A percentile compares a stretch with the other conserved stretches of the same genome.
These are phyloP conservation scores for Calephelis nemesis DNA, from an alignment of 1,140 invertebrate genomes.

Conservation along the genomic window DNA sequence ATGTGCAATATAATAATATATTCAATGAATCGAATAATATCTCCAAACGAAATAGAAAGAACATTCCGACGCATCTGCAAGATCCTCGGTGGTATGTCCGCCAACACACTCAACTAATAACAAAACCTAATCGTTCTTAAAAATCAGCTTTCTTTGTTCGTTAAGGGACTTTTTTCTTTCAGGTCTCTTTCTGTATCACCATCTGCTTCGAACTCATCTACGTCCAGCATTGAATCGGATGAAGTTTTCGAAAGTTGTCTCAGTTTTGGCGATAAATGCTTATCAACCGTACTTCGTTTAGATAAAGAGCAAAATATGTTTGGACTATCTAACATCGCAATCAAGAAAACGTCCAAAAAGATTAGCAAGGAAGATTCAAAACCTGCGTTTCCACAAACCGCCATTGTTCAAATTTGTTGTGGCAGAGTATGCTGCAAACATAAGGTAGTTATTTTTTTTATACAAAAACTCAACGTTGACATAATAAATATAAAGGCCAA, in stretches of 20 bases:
- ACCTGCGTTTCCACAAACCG: constrained; percentile 58
- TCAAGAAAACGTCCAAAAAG: constrained; percentile 43
- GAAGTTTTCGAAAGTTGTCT: constrained; percentile 27
- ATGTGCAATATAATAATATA: too few species aligned
- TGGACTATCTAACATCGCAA: constrained; percentile 60
- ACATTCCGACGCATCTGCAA: too few species aligned
- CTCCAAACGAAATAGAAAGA: too few species aligned
- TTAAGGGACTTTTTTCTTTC: constrained; percentile 30
- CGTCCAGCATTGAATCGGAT: constrained; percentile 44
- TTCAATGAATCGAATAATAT: too few species aligned
- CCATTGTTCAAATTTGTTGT: constrained; percentile 60
- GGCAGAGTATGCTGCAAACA: constrained; percentile 48
- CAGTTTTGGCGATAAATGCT: constrained; percentile 51
- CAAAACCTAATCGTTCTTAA: neutral
- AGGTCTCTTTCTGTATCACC: constrained; percentile 53
- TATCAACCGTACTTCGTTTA: constrained; percentile 60
- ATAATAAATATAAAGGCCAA: too few species aligned
- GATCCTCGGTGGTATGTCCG: too few species aligned
- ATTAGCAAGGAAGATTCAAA: constrained; percentile 48
- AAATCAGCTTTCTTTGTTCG: neutral
- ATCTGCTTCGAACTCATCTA: constrained; percentile 42
- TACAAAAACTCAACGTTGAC: too few species aligned
- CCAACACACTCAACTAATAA: too few species aligned
- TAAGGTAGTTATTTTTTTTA: constrained; percentile 34
- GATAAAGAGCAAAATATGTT: constrained; percentile 67